Percentiles rank a stretch among this genome's conserved stretches.
phyloP scores from a whole-genome alignment of 92 coral and sea anemone genomes.

The Hydrozoanthus gracilis region DNA sequence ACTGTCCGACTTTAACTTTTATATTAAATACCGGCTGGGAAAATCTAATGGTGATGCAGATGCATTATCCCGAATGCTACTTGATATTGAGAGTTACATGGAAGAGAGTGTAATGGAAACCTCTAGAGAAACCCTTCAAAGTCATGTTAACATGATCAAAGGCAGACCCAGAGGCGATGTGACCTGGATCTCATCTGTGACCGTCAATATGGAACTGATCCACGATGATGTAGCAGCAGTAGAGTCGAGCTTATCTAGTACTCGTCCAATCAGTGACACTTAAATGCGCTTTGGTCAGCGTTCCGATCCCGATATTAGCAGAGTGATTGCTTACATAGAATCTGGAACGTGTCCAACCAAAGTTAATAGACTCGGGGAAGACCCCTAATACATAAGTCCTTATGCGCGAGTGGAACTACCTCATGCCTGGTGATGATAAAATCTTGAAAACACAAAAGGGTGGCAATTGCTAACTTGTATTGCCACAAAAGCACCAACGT shows the following conservation, averaged over 20 bases:
- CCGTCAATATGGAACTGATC: slow-evolving; percentile 15
- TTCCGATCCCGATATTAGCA: slow-evolving; percentile 25
- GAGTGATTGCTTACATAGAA: slow-evolving; percentile 35
- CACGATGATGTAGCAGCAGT: neutral
- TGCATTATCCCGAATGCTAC: slow-evolving; percentile 46
- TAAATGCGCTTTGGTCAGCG: slow-evolving; percentile 25
- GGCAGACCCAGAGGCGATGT: slow-evolving; percentile 28
- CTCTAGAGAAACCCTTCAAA: slow-evolving; percentile 28
- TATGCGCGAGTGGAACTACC: slow-evolving; percentile 39
- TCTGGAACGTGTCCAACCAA: slow-evolving; percentile 27
- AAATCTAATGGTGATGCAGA: slow-evolving; percentile 39
- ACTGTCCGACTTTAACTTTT: slow-evolving; percentile 28
- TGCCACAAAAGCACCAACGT: slow-evolving; percentile 41
- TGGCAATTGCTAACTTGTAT: slow-evolving; percentile 36
- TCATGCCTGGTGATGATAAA: slow-evolving; percentile 28
- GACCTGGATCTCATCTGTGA: slow-evolving; percentile 33
- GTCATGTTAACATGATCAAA: slow-evolving; percentile 19
- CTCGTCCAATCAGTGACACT: neutral
- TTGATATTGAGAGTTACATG: slow-evolving; percentile 25
- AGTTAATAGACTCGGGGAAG: slow-evolving; percentile 34
- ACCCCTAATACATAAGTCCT: slow-evolving; percentile 38
- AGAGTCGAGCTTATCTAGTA: neutral
- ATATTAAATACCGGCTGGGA: slow-evolving; percentile 52
- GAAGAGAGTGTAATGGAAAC: slow-evolving; percentile 5
- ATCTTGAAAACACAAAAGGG: slow-evolving; percentile 35